These are phyloP conservation scores for Dascillus cervinus DNA, from an alignment of 2,888 invertebrate species.

Conservation along the genomic window DNA sequence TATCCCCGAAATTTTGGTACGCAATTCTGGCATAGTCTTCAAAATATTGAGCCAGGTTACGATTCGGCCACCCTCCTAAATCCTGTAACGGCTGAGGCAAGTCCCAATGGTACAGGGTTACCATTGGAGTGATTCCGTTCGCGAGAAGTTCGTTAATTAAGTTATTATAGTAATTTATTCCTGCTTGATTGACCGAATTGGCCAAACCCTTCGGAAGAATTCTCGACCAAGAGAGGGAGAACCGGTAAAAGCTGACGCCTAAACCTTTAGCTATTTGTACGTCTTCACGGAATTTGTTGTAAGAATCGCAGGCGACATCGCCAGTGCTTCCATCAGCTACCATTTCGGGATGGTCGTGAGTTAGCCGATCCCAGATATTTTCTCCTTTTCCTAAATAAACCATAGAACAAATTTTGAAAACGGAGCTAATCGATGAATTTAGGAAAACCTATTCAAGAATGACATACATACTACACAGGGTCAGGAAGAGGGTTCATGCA, in stretches of 20 bases:
- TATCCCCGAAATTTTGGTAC: conserved; percentile 15
- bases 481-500: too few species aligned
- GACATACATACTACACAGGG: too few species aligned
- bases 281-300: conserved; percentile 55
- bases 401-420: too few species aligned
- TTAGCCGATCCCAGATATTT: conserved; percentile 62
- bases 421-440: too few species aligned
- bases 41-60: conserved; percentile 47
- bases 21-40: conserved; percentile 49
- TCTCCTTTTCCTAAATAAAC: conserved; percentile 52
- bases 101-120: conserved; percentile 51
- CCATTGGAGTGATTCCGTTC: conserved; percentile 47
- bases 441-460: too few species aligned
- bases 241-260: conserved; percentile 52
- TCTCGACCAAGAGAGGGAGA: conserved; percentile 61
- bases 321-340: conserved; percentile 50
- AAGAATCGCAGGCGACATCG: conserved; percentile 59
- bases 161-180: conserved; percentile 55
- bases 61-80: conserved; percentile 44
- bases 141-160: conserved; percentile 48
- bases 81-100: conserved; percentile 44
- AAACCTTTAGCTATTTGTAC: conserved; percentile 48
- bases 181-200: conserved; percentile 50
- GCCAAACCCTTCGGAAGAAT: conserved; percentile 52
- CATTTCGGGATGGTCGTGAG: conserved; percentile 45